These are phyloP conservation scores for Sipha maydis DNA, from an alignment of 2,888 invertebrate genomes.

Conservation along the genomic window DNA sequence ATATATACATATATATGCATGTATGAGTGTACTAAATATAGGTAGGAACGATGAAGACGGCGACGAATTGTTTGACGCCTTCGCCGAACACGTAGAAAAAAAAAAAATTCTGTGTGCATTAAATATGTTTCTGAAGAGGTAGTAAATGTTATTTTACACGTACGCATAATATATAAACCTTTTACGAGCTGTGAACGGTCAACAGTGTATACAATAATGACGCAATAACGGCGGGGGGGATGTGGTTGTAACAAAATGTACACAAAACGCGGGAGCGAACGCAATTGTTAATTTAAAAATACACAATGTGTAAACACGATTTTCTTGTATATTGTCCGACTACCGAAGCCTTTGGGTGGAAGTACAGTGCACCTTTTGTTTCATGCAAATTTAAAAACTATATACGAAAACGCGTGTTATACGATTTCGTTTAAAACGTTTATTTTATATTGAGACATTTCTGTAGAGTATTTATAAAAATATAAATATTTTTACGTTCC, in stretches of 20 bases:
- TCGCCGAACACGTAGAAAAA: conserved; percentile 17
- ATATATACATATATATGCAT: not conserved
- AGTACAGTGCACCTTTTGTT: not conserved
- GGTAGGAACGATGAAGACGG: not conserved
- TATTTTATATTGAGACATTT: not conserved
- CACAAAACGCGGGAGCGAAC: not conserved
- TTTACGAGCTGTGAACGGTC: not conserved
- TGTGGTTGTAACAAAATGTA: not conserved
- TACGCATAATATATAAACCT: not conserved
- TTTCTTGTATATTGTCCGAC: not conserved
- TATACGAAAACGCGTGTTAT: not conserved
- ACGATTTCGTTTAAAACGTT: not conserved
- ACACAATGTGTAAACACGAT: not conserved
- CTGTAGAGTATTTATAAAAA: no score
- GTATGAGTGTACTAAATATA: not conserved
- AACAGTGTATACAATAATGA: not conserved
- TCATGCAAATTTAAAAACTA: not conserved
- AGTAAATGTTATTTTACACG: not conserved
- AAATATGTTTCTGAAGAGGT: not conserved
- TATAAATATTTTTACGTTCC: not conserved
- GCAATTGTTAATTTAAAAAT: not conserved
- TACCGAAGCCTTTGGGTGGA: not conserved
- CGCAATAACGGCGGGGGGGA: not conserved
- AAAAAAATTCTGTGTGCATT: not conserved
- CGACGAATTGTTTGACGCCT: conserved; percentile 51